phyloP scores from a whole-genome alignment of 2,113 vertebrate genomes.

The Platysternon megacephalum region DNA sequence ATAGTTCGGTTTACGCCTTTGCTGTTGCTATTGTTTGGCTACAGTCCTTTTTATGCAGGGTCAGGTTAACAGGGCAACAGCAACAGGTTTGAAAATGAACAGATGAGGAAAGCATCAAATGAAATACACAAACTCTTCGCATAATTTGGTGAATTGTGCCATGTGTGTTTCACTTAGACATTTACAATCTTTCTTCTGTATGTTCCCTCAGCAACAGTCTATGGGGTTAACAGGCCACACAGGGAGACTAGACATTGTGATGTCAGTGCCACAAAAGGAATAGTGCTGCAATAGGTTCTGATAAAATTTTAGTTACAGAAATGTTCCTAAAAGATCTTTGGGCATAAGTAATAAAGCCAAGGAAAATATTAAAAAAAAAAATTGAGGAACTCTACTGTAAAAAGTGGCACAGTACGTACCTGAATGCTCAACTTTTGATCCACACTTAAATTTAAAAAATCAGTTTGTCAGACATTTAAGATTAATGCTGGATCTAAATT shows the following conservation, averaged over 20 bases:
- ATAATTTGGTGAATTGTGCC: background rate
- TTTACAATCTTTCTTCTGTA: background rate
- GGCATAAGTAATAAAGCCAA: background rate
- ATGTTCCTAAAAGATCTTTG: background rate
- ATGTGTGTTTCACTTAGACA: background rate
- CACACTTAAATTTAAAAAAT: background rate
- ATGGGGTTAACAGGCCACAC: background rate
- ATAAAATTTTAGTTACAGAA: background rate
- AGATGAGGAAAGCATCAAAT: background rate
- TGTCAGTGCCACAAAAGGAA: background rate
- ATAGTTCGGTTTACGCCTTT: accelerated
- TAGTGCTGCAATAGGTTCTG: background rate
- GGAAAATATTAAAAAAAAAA: background rate
- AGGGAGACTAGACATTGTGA: background rate
- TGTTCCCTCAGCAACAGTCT: background rate
- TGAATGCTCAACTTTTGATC: background rate
- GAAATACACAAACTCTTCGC: background rate
- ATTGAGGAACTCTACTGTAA: background rate
- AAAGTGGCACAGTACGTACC: background rate
- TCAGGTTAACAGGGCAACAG: background rate
- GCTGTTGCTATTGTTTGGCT: background rate
- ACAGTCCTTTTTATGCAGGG: background rate
- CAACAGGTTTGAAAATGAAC: background rate
- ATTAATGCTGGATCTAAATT: background rate
- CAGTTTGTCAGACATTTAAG: background rate